Percentiles rank a stretch among this genome's conserved stretches.
Evolutionary conservation across 23 tunicate genomes (phyloP).

Genomic region (Trididemnum nubilum): DNA sequence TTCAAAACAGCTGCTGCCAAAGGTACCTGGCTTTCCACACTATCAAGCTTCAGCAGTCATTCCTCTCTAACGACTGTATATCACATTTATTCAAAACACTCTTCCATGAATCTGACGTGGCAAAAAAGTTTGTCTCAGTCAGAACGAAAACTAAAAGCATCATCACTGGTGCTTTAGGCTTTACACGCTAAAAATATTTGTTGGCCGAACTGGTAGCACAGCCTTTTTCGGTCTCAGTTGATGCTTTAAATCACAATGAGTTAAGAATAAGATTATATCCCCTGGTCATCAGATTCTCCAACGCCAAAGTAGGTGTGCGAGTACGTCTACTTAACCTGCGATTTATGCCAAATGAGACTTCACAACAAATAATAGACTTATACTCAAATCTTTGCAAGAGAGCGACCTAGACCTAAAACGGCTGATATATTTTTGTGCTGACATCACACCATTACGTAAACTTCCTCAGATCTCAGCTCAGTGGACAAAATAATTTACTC

Average conservation of each 20-base stretch:
- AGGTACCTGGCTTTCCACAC: conserved; percentile 56
- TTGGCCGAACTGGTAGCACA: conserved; percentile 40
- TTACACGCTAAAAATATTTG: conserved; percentile 31
- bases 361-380: conserved; percentile 37
- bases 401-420: conserved; percentile 21
- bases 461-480: conserved; percentile 45
- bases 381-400: conserved; percentile 37
- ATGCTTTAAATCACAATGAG: conserved; percentile 41
- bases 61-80: conserved; percentile 57
- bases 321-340: conserved; percentile 70
- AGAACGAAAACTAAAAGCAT: conserved; percentile 42
- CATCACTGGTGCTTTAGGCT: conserved; percentile 53
- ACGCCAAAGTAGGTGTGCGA: conserved; percentile 59
- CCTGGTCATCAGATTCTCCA: conserved; percentile 63
- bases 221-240: conserved; percentile 38
- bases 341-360: conserved; percentile 58
- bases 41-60: conserved; percentile 52
- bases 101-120: conserved; percentile 36
- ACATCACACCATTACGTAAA: conserved; percentile 60
- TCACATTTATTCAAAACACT: conserved; percentile 52
- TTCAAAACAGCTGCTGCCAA: conserved; percentile 67
- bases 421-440: conserved; percentile 42
- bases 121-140: conserved; percentile 43
- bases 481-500: conserved; percentile 49
- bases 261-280: conserved; percentile 47